These are phyloP conservation scores for Esox masquinongy DNA, from an alignment of 2,797 vertebrate genomes.

Conservation along the genomic window DNA sequence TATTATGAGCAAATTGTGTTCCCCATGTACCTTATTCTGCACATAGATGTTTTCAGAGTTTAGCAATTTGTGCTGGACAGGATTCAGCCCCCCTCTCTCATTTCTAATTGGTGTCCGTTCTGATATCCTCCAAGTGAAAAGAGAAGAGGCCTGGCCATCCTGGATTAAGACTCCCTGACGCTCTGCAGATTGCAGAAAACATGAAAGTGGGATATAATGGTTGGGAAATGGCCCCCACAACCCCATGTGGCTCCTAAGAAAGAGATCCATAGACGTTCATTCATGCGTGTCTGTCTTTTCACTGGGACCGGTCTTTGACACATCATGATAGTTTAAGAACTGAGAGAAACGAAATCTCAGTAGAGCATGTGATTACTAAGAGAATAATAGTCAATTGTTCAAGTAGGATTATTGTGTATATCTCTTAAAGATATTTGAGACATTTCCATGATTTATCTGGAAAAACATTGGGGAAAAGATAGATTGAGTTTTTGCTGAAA, in stretches of 20 bases:
- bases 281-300: background rate
- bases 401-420: too few species aligned
- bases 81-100: conserved; percentile 18
- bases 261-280: background rate
- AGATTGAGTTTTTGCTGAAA: too few species aligned
- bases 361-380: background rate
- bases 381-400: too few species aligned
- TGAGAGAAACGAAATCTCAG: background rate
- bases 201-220: background rate
- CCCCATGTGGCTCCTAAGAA: background rate
- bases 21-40: background rate
- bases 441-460: too few species aligned
- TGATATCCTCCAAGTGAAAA: conserved; percentile 6
- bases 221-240: background rate
- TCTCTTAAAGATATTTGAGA: too few species aligned
- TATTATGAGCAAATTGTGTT: background rate
- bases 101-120: conserved; percentile 42
- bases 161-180: conserved; percentile 50
- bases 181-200: conserved; percentile 16
- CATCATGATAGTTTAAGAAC: background rate
- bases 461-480: too few species aligned
- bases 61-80: background rate
- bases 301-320: background rate
- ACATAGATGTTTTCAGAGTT: background rate
- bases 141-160: conserved; percentile 34